Evolutionary conservation across 2,888 invertebrate species (phyloP), one percentile per base, ranked within the genome.

Genomic region (Heliconius cydno): DNA sequence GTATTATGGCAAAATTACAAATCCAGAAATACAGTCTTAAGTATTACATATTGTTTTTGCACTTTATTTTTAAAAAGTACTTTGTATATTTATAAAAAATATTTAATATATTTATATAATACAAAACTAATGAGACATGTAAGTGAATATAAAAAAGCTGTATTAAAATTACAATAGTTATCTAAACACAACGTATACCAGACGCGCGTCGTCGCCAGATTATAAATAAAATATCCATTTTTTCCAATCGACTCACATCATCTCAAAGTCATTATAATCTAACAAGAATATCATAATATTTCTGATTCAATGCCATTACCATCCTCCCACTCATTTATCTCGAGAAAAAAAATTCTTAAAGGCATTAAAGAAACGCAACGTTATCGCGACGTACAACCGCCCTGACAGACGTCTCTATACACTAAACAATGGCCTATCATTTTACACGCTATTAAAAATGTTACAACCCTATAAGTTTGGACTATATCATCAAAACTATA

Each of bases 401-500:
- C 86, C 84, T 91, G 92, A 92, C 94, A 92, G 90, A 85, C 88
- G 93, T 94, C 95, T 94, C 93, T 90, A 94, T 94, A 91, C 89
- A 92, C 80, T 91, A 94, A 94, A 94, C 94, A 94, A 94, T 91
- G 86, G 89, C 67, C 80, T 91, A 91, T 92, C 91, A 88, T 85
- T 88, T 89, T 90, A 92, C 91, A 91, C 82, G 88, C 90, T 90
- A 92, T 92, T 92, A 92, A 91, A 90, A 84, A 46, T 28, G 84
- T 83, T 84, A 84, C 79, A 76, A 74, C 80, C 73, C 79, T 57
- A n/a, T 10, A 13, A 82, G 52, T 77, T 71, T 84, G 79, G 78
- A 84, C 84, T 19, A 86, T 83, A 80, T 81, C 0, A 0, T 0
- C 0, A 3, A 22, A 6, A 0, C 0, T 79, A 79, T 81, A 79